Percentiles rank a stretch among this genome's conserved stretches.
Conservation (phyloP, 2,113 vertebrate genomes). For the Argyrosomus japonicus region DNA sequence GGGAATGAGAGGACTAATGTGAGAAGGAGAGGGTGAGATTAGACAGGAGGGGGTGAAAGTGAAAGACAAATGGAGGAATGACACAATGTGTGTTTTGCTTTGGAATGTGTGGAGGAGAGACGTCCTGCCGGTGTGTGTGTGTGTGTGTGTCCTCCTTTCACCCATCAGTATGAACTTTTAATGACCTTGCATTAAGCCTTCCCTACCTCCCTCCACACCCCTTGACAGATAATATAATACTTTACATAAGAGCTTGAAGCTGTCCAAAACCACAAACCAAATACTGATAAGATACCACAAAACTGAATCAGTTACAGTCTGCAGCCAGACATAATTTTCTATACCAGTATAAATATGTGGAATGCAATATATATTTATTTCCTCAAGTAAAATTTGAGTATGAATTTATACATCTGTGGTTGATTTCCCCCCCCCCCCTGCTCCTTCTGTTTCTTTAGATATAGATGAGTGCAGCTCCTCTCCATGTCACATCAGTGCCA, state of each 20-base stretch:
- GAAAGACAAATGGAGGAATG: conserved; percentile 63
- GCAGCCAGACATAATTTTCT: not conserved
- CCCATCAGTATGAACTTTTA: conserved; percentile 56
- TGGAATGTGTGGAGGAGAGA: conserved; percentile 71
- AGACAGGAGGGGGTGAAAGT: conserved; percentile 27
- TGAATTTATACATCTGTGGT: not conserved
- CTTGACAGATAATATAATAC: not conserved
- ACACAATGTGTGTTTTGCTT: conserved; percentile 56
- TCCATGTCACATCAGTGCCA: conserved; percentile 86
- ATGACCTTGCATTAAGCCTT: conserved; percentile 58
- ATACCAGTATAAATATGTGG: not conserved
- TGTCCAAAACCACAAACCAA: conserved; percentile 1
- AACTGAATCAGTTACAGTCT: not conserved
- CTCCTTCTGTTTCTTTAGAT: conserved; percentile 66
- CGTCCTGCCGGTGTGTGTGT: conserved; percentile 31
- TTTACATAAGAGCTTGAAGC: conserved; percentile 2
- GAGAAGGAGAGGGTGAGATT: conserved; percentile 50
- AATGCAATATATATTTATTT: not conserved
- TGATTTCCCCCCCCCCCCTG: not conserved
- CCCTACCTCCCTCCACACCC: not conserved
- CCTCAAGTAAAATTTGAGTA: not conserved
- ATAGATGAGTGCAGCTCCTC: conserved; percentile 87
- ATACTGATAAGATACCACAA: not conserved
- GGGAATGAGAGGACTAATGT: conserved; percentile 37
- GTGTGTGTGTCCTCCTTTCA: conserved; percentile 49